Base-by-base conservation (phyloP, 2,888 invertebrate species). In the Arctia plantaginis region DNA sequence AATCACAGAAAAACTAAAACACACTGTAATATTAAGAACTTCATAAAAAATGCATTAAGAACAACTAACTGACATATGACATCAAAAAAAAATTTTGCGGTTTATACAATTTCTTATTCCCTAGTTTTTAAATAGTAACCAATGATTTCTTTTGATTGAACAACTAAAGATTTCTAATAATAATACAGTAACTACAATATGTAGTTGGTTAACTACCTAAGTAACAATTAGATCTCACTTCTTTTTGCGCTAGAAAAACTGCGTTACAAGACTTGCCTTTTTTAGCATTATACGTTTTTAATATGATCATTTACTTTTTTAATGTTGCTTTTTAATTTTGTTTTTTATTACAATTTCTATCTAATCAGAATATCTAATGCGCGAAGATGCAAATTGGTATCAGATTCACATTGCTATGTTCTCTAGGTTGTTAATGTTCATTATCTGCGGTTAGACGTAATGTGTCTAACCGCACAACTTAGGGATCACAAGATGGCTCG, bases 381-480 rank as follows among this genome's bases (percentile, higher is more conserved):
- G 20, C 23, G 35, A 23, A 55, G 39, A 44, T 39, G 55, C 44
- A 72, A 70, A 66, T 66, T 69, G 35, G 35, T 73, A 75, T 69
- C 62, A 75, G 74, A 81, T 81, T 80, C 70, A 78, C 81, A 80
- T 83, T 76, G 77, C 73, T 77, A 66, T 65, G 75, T 74, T 75
- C 66, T 70, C 73, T 74, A 79, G 62, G 65, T 68, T 65, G 30
- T 75, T 59, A 74, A 77, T 80, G 67, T 69, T n/a, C n/a, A n/a
- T n/a, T n/a, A n/a, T n/a, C n/a, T n/a, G n/a, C n/a, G n/a, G n/a
- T n/a, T n/a, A n/a, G n/a, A n/a, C n/a, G 33, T 77, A 79, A 82
- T 85, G 78, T 84, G 79, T 84, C 74, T 86, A 83, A 85, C 82
- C 80, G 74, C 77, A 84, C 82, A 86, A 87, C 85, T 85, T 82